Base-by-base conservation (phyloP, 2,113 vertebrate genomes). In the Crocuta crocuta region DNA sequence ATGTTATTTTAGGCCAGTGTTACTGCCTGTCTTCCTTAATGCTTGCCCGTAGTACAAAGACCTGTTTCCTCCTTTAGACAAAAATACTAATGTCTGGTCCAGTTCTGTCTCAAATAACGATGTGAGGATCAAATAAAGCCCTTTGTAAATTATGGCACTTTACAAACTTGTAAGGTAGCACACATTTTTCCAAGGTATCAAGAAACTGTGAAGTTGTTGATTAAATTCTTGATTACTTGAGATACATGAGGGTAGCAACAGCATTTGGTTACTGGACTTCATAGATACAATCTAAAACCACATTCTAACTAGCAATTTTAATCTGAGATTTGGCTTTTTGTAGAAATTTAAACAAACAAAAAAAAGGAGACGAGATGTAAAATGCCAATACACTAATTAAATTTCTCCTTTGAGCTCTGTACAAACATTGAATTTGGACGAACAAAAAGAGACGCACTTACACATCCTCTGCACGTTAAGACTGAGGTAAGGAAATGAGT, bases 101-200 rank as follows among this genome's bases (percentile, higher is more conserved):
- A 74, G 19, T 68, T 89, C n/a, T 95, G 35, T 89, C 87, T 92
- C 85, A 94, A 78, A 73, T 58, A 78, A 89, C 66, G 35, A 84
- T 4, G 68, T 43, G 58, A 94, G n/a, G 19, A 66, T 71, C 90
- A 66, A 88, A 71, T 8, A 66, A n/a, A 33, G 50, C 33, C n/a
- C 39, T 83, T 87, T 65, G 82, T 65, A 86, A 71, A 85, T 63
- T n/a, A 55, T 10, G 93, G 68, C 68, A 89, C 19, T 92, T 90
- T 70, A 79, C 70, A 83, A 23, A 86, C 66, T 76, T 93, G 35
- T 48, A 74, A 91, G 93, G 43, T 43, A 82, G 50, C 55, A 76
- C 61, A 28, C 39, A 48, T 65, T 45, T 89, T 98, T 63, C 79
- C 26, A 58, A 88, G 85, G 8, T 71, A 76, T 43, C n/a, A 53